Evolutionary conservation across 2,113 vertebrate species (phyloP).

Genomic region (Notothenia coriiceps): DNA sequence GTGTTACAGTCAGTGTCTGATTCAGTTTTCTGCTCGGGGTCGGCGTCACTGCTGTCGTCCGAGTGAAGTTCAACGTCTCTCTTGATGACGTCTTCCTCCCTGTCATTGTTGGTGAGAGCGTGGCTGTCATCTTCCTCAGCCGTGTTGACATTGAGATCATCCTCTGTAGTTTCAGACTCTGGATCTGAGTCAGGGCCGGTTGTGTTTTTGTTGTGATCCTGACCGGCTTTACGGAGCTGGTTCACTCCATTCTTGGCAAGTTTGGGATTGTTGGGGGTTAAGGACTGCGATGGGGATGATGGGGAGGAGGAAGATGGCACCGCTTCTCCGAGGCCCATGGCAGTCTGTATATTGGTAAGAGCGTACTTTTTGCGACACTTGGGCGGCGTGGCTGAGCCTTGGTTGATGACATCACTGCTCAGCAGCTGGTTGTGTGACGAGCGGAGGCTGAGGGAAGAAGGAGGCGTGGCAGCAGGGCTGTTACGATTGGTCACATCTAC

Average conservation of each 20-base stretch:
- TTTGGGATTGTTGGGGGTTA: constrained; percentile 89
- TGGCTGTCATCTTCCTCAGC: constrained; percentile 59
- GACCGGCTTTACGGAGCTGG: constrained; percentile 94
- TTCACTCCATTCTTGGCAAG: constrained; percentile 96
- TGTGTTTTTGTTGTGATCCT: constrained; percentile 94
- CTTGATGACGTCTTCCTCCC: constrained; percentile 62
- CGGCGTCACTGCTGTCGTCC: constrained; percentile 25
- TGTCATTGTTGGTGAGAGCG: constrained; percentile 69
- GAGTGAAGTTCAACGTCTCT: constrained; percentile 36
- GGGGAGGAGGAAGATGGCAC: constrained; percentile 68
- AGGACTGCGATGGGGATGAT: constrained; percentile 55
- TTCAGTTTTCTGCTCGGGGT: constrained; percentile 48
- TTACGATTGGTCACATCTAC: constrained; percentile 92
- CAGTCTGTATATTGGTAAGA: constrained; percentile 93
- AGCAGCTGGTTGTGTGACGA: constrained; percentile 96
- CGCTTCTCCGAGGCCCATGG: constrained; percentile 93
- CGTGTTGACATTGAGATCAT: constrained; percentile 73
- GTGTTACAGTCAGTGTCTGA: constrained; percentile 53
- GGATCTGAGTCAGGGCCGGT: constrained; percentile 72
- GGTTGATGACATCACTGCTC: constrained; percentile 89
- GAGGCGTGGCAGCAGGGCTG: constrained; percentile 88
- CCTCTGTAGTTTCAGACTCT: constrained; percentile 75
- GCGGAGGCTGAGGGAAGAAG: constrained; percentile 92
- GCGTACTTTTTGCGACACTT: constrained; percentile 98
- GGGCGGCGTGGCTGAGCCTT: constrained; percentile 90